Base-by-base conservation (phyloP, 1,140 invertebrate species). In the Drosophila tropicalis region DNA sequence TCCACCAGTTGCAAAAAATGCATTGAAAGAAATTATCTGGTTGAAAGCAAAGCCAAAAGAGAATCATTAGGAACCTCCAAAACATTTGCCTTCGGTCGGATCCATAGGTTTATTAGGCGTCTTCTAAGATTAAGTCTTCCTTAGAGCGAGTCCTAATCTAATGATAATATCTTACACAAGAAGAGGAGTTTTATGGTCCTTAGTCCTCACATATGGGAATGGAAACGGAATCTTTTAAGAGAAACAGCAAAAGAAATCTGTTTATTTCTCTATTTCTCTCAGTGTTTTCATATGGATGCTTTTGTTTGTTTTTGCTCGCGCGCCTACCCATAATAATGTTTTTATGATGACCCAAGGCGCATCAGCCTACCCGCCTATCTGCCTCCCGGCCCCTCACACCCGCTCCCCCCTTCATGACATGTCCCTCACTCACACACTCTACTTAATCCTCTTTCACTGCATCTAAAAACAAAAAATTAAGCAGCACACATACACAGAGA, bases 301-400 rank as follows among this genome's bases (percentile, higher is more conserved):
- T 61, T 79, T 87, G 72, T 79, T 87, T 87, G 79, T 71, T 83
- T 81, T 75, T 74, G 62, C 61, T 62, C 39, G 41, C 66, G 73
- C 70, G 77, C 65, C 81, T 78, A 54, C 67, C 83, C 83, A 86
- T 86, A 86, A 86, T 86, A 86, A 86, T 86, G 83, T 83, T 87
- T 87, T 87, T 86, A 86, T 86, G 83, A 86, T 86, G 83, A 86
- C 83, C 83, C 79, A 83, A 71, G 82, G 78, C 79, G 67, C 70
- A 81, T 63, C 66, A 64, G 60, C 63, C 78, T 79, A 70, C 40
- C 62, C 60, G 63, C 72, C 71, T 67, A 55, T 54, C 17, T 41
- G 12, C 65, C n/a, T 9, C 44, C 40, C 36, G 10, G 36, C n/a
- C n/a, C 15, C 10, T 3, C 39, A 12, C 39, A 0, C 9, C 9